Evolutionary conservation across 2,888 invertebrate genomes (phyloP), one percentile per base, ranked within the genome.

Genomic region (Gisinianus flammeolus): DNA sequence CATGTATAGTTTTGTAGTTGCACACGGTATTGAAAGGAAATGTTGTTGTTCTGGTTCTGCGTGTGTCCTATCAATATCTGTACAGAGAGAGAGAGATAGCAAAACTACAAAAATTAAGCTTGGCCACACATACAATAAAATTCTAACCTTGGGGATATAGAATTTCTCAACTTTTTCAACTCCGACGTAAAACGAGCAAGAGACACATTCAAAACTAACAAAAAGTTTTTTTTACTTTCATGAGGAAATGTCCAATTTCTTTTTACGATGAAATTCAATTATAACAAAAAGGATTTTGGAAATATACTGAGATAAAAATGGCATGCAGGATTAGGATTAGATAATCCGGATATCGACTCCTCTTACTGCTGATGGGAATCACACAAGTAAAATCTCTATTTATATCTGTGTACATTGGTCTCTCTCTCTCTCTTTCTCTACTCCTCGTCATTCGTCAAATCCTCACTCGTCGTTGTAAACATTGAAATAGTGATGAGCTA

Each of bases 161-260:
- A 66, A 66, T 66, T 66, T 66, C 66, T 28, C 26, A 66, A 19
- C 12, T 30, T 66, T 66, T 28, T 66, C 30, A 24, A 26, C 62
- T 30, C 66, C 28, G 66, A 66, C 66, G 66, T 66, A 26, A 66
- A 30, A n/a, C n/a, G n/a, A n/a, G n/a, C n/a, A n/a, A n/a, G n/a
- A n/a, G n/a, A n/a, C n/a, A n/a, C n/a, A n/a, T n/a, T n/a, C n/a
- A n/a, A n/a, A n/a, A n/a, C n/a, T n/a, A n/a, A n/a, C n/a, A n/a
- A n/a, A n/a, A n/a, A n/a, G n/a, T n/a, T n/a, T n/a, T n/a, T n/a
- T n/a, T n/a, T n/a, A n/a, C n/a, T n/a, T n/a, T n/a, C n/a, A 2
- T 6, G 12, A 26, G 3, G 64, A 26, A 64, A 4, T 64, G 26
- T 12, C 22, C 24, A 16, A 28, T 4, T 19, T 67, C 19, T 67